These are phyloP conservation scores for Apodemia mormo DNA, from an alignment of 2,888 invertebrate species.

Conservation along the genomic window DNA sequence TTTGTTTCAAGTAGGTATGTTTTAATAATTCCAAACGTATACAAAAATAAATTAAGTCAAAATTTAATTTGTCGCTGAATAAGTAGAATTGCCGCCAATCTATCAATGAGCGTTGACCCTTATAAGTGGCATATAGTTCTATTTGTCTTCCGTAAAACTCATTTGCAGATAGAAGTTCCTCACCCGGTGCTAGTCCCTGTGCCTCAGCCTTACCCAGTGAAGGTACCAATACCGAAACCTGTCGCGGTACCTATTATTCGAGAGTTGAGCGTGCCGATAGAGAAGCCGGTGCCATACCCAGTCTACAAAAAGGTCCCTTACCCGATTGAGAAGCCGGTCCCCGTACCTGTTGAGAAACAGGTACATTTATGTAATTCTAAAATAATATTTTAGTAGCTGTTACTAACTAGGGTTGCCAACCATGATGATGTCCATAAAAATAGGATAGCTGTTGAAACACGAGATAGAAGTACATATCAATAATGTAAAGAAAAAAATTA, in stretches of 20 bases:
- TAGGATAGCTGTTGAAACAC: too few species aligned
- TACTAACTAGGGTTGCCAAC: too few species aligned
- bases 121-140: neutral
- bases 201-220: conserved; percentile 88
- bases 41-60: neutral
- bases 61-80: too few species aligned
- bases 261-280: conserved; percentile 81
- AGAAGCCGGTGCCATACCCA: conserved; percentile 85
- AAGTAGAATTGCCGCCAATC: neutral
- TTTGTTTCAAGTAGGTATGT: too few species aligned
- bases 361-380: conserved; percentile 51
- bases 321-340: conserved; percentile 87
- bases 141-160: conserved; percentile 6
- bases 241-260: conserved; percentile 85
- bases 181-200: conserved; percentile 89
- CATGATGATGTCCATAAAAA: too few species aligned
- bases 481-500: too few species aligned
- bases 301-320: conserved; percentile 87
- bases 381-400: neutral
- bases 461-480: too few species aligned
- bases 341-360: conserved; percentile 88
- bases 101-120: neutral
- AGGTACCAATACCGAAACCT: conserved; percentile 86
- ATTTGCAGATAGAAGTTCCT: conserved; percentile 85
- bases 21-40: neutral